These are phyloP conservation scores for Pseudorhombus dupliciocellatus DNA, from an alignment of 2,113 vertebrate species.

Conservation along the genomic window DNA sequence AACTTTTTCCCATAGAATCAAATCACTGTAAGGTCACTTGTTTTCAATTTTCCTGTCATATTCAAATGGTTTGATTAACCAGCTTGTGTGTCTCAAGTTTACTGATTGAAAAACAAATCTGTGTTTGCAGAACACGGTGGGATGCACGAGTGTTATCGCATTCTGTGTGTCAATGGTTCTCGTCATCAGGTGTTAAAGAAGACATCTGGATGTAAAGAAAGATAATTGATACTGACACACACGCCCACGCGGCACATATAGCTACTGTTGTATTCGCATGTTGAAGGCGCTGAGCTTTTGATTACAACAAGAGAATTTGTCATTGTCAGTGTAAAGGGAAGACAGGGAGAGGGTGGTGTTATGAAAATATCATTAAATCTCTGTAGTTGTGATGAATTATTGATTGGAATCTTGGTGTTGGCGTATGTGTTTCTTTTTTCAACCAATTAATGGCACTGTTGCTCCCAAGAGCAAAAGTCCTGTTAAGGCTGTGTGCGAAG, in stretches of 20 bases:
- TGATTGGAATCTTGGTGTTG: constrained; percentile 73
- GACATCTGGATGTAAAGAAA: background rate
- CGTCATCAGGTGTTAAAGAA: constrained; percentile 4
- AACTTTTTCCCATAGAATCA: no score
- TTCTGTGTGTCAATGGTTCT: background rate
- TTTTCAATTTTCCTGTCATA: no score
- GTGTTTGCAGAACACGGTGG: background rate
- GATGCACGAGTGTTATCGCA: background rate
- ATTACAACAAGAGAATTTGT: constrained; percentile 74
- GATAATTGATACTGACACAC: constrained; percentile 2
- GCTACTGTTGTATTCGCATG: constrained; percentile 18
- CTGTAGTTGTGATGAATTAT: constrained; percentile 80
- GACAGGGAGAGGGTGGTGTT: constrained; percentile 42
- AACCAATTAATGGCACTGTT: constrained; percentile 63
- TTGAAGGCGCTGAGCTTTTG: constrained; percentile 56
- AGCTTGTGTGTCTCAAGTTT: no score
- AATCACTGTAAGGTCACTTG: background rate
- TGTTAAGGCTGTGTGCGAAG: constrained; percentile 26
- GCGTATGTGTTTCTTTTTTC: constrained; percentile 45
- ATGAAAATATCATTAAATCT: constrained; percentile 75
- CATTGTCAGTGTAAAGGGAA: constrained; percentile 62
- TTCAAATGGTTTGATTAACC: no score
- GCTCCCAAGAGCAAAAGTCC: constrained; percentile 58
- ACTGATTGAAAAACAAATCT: background rate
- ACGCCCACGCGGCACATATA: background rate